Evolutionary conservation across 2,113 vertebrate species (phyloP), one percentile per base, ranked within the genome.

Genomic region (Neogobius melanostomus): DNA sequence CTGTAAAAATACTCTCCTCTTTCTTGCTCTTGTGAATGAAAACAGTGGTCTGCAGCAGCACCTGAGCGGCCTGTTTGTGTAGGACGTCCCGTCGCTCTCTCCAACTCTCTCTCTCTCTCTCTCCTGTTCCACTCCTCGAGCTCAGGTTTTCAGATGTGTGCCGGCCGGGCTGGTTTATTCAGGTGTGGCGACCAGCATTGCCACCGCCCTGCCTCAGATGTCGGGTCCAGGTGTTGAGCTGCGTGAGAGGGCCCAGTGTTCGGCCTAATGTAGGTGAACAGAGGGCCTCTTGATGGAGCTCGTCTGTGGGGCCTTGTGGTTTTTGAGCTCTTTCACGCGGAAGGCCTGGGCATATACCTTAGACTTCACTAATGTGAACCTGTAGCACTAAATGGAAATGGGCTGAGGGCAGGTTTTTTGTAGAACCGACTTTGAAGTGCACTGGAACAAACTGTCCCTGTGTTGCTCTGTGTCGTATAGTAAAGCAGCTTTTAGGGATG

Each of bases 1-100:
- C 87, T 90, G 87, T 75, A 85, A 74, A 90, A 90, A 90, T 85
- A 90, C 42, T 6, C 78, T 47, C 16, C 49, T 74, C 83, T 67
- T 70, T 78, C 57, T 77, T 69, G 42, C 74, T 66, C 69, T 76
- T 42, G 21, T 81, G 79, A 86, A 87, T 85, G 77, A 83, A 89
- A 91, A 89, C 79, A 85, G 71, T 47, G 52, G 80, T 80, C 74
- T 67, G 49, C 75, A 77, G 81, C 72, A 77, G 83, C 87, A 90
- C 88, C 89, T 88, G 84, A 90, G 85, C 73, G 69, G 80, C 75
- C 78, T 89, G 85, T 90, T 86, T 87, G 75, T 85, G 74, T 76
- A 85, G 72, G 71, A 74, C 67, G 46, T 77, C 70, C 59, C 68
- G 12, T 44, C 79, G 71, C 54, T 45, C 10, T 59, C 11, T 10